Base-by-base conservation (phyloP, 2,888 invertebrate species). In the Mythimna loreyi region DNA sequence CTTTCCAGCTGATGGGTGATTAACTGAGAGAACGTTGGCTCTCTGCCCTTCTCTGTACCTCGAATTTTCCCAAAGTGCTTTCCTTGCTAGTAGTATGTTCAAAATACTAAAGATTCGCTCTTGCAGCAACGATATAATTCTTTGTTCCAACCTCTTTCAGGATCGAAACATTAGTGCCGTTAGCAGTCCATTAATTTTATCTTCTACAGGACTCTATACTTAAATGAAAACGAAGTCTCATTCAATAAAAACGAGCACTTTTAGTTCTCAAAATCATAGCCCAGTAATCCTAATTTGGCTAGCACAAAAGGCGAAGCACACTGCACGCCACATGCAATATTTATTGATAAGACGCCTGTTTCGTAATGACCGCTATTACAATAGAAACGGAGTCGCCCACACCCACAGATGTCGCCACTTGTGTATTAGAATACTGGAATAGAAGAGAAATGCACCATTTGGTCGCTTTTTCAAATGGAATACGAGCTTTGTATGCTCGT, bases 341-440 rank as follows among this genome's bases (percentile, higher is more conserved):
- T 69, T 78, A 82, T 83, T 67, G 77, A 79, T 82, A 81, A 80
- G 78, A 69, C 66, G 62, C 69, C 75, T 55, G 66, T 76, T 85
- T 61, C 65, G 75, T 80, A 84, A 87, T 86, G 81, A 83, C 73
- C 52, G 67, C 66, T 59, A 57, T 72, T 80, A 80, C 72, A 78
- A 75, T 75, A 73, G 49, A 50, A 68, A 69, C 59, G n/a, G 49
- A 53, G 43, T 25, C 28, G 13, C 55, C 58, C 57, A 40, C 57
- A 59, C 59, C 68, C 60, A 61, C 77, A 71, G 70, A 66, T 77
- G 77, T 83, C 68, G 71, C 83, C 68, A 71, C 53, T 47, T 59
- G 67, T 67, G 64, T 62, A 60, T 74, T 25, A 25, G 70, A 45
- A 45, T n/a, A 71, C 59, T 50, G 19, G 45, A 58, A 60, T 61